Percentiles rank a stretch among this genome's conserved stretches.
Conservation (phyloP, 2,113 vertebrate species). For the Naja naja region DNA sequence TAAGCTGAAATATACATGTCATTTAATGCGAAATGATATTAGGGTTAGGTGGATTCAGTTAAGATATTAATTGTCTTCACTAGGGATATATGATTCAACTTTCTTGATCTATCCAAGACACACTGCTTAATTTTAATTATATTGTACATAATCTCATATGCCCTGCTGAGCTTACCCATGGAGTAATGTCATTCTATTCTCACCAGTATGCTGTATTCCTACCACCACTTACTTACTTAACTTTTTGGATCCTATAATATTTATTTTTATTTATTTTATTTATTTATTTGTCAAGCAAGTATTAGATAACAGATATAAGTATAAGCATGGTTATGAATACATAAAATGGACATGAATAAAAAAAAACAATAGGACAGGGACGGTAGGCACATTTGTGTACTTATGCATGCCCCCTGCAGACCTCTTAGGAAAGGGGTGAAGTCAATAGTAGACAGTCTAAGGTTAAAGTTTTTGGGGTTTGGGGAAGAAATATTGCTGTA, state of each 20-base stretch:
- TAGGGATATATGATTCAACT: neutral
- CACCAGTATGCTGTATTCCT: neutral
- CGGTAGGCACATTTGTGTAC: no score
- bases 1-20: neutral
- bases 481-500: neutral
- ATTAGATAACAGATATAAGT: no score
- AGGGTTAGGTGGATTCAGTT: neutral
- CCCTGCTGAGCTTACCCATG: neutral
- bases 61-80: neutral
- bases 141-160: conserved; percentile 22
- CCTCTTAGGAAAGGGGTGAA: no score
- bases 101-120: neutral
- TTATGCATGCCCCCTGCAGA: no score
- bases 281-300: no score
- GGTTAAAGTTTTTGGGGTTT: no score
- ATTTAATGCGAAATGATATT: neutral
- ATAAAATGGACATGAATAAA: no score
- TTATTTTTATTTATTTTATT: no score
- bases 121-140: neutral
- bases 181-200: neutral
- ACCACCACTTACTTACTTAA: neutral
- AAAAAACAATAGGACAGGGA: no score
- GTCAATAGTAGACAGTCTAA: no score
- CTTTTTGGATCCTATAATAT: neutral
- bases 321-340: no score